Conservation (phyloP, 2,888 invertebrate species). For the Xiphydria camelus region DNA sequence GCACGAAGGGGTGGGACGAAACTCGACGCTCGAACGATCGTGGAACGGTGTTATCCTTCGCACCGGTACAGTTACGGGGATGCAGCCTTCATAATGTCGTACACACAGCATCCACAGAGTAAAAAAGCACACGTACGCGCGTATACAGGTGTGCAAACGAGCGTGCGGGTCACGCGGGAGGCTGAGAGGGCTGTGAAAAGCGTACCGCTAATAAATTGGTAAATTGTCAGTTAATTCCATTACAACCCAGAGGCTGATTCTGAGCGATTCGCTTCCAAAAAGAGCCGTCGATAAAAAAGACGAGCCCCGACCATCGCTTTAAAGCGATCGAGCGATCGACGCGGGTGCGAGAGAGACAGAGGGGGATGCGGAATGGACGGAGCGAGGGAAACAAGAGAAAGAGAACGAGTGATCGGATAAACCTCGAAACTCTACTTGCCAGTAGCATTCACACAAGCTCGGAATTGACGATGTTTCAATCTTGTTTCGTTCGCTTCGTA, state of each 20-base stretch:
- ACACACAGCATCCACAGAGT: no score
- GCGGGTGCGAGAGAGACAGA: neutral
- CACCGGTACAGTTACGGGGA: no score
- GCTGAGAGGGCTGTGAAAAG: neutral
- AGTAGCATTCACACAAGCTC: no score
- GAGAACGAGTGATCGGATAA: conserved; percentile 15
- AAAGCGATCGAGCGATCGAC: neutral
- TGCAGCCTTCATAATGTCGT: no score
- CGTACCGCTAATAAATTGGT: conserved; percentile 36
- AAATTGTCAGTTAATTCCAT: conserved; percentile 45
- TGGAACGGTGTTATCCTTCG: no score
- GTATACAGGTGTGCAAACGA: neutral
- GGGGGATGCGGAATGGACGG: conserved; percentile 1
- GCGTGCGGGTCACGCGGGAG: neutral
- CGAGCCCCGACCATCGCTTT: no score
- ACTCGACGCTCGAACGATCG: no score
- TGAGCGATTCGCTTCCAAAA: conserved; percentile 26
- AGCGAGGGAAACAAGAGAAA: conserved; percentile 13
- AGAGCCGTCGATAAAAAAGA: neutral
- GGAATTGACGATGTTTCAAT: no score
- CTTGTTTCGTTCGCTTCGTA: no score
- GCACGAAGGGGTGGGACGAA: no score
- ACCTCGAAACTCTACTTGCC: no score
- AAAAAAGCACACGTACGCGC: no score
- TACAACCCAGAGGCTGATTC: conserved; percentile 27